Base-by-base conservation (phyloP, 2,888 invertebrate species). In the Ariolimax columbianus region DNA sequence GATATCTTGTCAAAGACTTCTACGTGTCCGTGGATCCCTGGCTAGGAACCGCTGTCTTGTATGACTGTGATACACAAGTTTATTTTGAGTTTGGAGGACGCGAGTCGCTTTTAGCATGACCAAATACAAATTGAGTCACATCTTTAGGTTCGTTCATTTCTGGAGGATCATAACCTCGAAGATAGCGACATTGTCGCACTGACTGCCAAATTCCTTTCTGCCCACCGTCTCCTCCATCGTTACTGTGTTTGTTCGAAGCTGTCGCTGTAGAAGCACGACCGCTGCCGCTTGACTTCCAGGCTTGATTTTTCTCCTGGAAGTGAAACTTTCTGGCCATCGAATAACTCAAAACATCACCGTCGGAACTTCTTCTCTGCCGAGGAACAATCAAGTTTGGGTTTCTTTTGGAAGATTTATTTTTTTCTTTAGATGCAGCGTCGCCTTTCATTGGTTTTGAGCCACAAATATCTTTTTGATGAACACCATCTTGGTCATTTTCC, bases 141-240 rank as follows among this genome's bases (percentile, higher is more conserved):
- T 89, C 88, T 26, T 19, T 47, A 4, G 88, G 88, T 87, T 89
- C 87, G 19, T 80, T 78, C 90, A 90, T 89, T 72, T 89, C 89
- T 0, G 90, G 90, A 17, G 89, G 90, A 47, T 90, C 88, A 38
- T 90, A 89, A 17, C 90, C 90, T 36, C 90, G 81, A 30, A 90
- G 86, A 72, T 90, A 90, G 1, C 88, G 85, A 81, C 88, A 88
- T 75, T 79, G 85, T 82, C 70, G 59, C 33, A 89, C 87, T 43
- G 89, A 86, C 38, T 86, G 85, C 90, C 90, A 90, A 17, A 87
- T 72, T 1, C 73, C 51, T 30, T 83, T 79, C 30, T 40, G n/a
- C 26, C 11, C 66, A 17, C 72, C 33, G 11, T 73, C 26, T 1
- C 19, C 38, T 17, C 66, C 63, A 19, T n/a, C 38, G 23, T 3